Base-by-base conservation (phyloP, 1,140 invertebrate genomes). In the Ericerus pela region DNA sequence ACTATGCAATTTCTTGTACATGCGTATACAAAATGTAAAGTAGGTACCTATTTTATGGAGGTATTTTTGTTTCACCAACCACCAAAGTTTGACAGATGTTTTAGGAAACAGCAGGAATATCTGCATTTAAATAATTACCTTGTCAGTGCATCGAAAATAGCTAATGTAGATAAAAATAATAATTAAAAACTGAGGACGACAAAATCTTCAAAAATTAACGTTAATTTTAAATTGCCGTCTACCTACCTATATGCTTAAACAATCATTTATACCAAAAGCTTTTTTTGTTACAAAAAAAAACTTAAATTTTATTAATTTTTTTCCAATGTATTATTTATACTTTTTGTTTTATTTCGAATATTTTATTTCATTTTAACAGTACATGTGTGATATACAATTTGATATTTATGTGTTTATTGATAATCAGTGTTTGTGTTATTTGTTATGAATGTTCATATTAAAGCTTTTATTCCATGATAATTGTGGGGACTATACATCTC, bases 391-490 rank as follows among this genome's bases (percentile, higher is more conserved):
- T 47, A 47, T 47, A 24, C 26, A 47, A 47, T 47, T 47, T 24
- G 10, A 24, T 47, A n/a, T 22, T 22, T 47, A 47, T 24, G 41
- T 47, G 41, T 47, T 47, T 47, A 47, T 47, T 47, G 16, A 47
- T 47, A 47, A 47, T 47, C 41, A 47, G 20, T 47, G 41, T 47
- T 47, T 24, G 41, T 47, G 41, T 47, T 47, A 24, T 47, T 47
- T 47, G 41, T 47, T 47, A 47, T 47, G 41, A 47, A 47, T 47
- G 41, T 47, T 47, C 41, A 47, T 47, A 47, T 47, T 47, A 47
- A 47, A 47, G 41, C 41, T 47, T 47, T 47, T 10, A 47, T n/a
- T n/a, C n/a, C n/a, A n/a, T n/a, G n/a, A n/a, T n/a, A n/a, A n/a
- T n/a, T n/a, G n/a, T n/a, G n/a, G n/a, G n/a, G n/a, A n/a, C n/a